phyloP scores from a whole-genome alignment of 2,113 vertebrate genomes.

The Takifugu bimaculatus region DNA sequence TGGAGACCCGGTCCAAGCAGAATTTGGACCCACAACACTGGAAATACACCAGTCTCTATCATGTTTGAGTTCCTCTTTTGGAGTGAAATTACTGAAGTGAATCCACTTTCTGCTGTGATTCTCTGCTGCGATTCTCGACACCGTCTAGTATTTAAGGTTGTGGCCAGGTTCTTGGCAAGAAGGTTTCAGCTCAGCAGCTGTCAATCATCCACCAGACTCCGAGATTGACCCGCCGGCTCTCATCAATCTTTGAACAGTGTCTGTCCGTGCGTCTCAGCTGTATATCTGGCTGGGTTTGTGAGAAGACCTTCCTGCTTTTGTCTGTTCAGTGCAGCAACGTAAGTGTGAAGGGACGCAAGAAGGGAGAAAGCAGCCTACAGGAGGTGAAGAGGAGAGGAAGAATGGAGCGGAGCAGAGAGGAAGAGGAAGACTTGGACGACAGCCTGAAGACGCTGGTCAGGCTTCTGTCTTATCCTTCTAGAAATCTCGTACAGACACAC shows the following conservation, averaged over 20 bases:
- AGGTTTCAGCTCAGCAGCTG: background rate
- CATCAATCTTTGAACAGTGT: background rate
- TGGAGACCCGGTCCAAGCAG: no score
- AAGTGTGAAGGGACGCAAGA: constrained; percentile 8
- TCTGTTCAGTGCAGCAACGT: constrained; percentile 17
- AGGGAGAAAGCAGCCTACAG: constrained; percentile 32
- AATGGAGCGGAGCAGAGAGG: constrained; percentile 43
- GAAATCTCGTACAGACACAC: no score
- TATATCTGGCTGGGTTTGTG: background rate
- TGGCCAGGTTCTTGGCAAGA: no score
- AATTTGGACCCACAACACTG: no score
- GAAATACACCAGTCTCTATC: no score
- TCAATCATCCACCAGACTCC: constrained; percentile 8
- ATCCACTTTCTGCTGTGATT: no score
- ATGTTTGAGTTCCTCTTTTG: no score
- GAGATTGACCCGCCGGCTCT: constrained; percentile 5
- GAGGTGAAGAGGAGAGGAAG: constrained; percentile 60
- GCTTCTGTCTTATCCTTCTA: no score
- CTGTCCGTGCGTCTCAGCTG: background rate
- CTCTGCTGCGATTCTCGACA: no score
- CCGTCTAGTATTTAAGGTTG: no score
- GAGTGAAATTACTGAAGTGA: no score
- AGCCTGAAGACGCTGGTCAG: constrained; percentile 50
- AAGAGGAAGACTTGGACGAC: constrained; percentile 45
- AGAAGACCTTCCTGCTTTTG: background rate